Percentiles rank a stretch among this genome's conserved stretches.
Conservation (phyloP, 2,888 invertebrate species). For the Julus scandinavius region DNA sequence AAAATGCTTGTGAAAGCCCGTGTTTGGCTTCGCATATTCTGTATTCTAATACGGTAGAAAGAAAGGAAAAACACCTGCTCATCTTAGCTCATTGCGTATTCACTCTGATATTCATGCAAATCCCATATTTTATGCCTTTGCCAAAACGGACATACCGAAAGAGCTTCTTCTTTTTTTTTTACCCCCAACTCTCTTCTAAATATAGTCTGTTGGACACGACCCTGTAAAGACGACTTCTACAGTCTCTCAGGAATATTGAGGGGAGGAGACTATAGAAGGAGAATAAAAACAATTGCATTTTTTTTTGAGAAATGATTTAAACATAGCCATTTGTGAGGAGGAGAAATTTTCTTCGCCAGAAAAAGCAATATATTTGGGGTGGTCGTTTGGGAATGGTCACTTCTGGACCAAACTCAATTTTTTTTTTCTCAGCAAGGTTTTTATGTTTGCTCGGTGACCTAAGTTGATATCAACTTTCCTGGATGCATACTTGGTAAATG, state of each 20-base stretch:
- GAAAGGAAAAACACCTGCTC: constrained; percentile 38
- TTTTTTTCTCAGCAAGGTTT: neutral
- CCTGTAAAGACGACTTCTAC: neutral
- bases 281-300: constrained; percentile 42
- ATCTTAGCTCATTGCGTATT: constrained; percentile 20
- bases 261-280: neutral
- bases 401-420: constrained; percentile 1
- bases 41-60: neutral
- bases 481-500: neutral
- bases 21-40: neutral
- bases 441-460: neutral
- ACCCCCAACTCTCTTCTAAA: neutral
- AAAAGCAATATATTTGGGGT: neutral
- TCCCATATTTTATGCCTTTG: constrained; percentile 4
- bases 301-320: constrained; percentile 12
- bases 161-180: neutral
- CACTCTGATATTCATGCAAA: constrained; percentile 27
- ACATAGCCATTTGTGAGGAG: constrained; percentile 6
- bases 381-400: neutral
- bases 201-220: constrained; percentile 29
- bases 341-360: neutral
- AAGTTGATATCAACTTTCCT: neutral
- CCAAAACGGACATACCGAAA: neutral
- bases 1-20: neutral
- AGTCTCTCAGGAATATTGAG: neutral